A percentile compares a stretch with the other conserved stretches of the same genome.
These are phyloP conservation scores for Dasypogon diadema DNA, from an alignment of 2,888 invertebrate genomes.

Conservation along the genomic window DNA sequence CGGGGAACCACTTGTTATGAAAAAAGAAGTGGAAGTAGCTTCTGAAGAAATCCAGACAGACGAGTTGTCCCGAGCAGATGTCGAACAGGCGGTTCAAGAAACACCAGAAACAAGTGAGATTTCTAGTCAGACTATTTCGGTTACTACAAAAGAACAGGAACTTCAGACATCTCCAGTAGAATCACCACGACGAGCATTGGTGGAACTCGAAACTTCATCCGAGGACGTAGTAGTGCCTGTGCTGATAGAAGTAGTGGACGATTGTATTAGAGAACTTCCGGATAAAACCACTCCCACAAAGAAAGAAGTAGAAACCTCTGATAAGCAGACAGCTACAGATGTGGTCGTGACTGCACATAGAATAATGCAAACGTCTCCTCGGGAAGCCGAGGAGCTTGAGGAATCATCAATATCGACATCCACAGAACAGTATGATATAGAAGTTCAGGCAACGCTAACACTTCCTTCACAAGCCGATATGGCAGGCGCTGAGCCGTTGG, in stretches of 20 bases:
- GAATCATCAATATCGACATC: constrained; percentile 61
- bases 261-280: constrained; percentile 63
- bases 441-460: constrained; percentile 74
- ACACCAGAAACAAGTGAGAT: constrained; percentile 62
- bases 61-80: constrained; percentile 55
- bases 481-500: constrained; percentile 61
- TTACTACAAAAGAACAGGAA: constrained; percentile 63
- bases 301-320: constrained; percentile 56
- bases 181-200: constrained; percentile 57
- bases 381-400: constrained; percentile 56
- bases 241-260: constrained; percentile 64
- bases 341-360: constrained; percentile 60
- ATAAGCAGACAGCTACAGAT: constrained; percentile 60
- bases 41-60: constrained; percentile 71
- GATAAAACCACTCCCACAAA: constrained; percentile 52
- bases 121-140: constrained; percentile 63
- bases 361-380: constrained; percentile 64
- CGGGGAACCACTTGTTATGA: background rate
- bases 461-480: constrained; percentile 71
- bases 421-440: constrained; percentile 65
- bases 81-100: constrained; percentile 60
- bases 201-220: constrained; percentile 59
- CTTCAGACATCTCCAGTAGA: constrained; percentile 65
- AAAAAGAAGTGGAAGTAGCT: constrained; percentile 66
- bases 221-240: constrained; percentile 65